A percentile compares a stretch with the other conserved stretches of the same genome.
These are phyloP conservation scores for Epinephelus malabaricus DNA, from an alignment of 2,797 vertebrate species.

Conservation along the genomic window DNA sequence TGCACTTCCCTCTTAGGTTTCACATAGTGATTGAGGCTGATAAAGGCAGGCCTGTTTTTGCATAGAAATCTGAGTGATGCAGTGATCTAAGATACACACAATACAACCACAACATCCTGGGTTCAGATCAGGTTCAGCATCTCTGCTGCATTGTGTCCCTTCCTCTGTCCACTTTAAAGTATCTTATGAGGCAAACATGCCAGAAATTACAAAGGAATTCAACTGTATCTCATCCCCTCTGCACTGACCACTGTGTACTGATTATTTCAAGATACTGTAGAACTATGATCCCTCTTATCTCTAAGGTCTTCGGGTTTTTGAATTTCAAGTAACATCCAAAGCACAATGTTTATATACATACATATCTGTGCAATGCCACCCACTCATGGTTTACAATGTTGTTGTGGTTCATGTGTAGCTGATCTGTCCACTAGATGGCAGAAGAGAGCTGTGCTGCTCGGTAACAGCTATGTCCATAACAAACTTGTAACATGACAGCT, in stretches of 20 bases:
- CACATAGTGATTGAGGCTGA: background rate
- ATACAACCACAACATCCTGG: conserved; percentile 26
- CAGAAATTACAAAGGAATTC: background rate
- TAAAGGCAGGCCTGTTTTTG: background rate
- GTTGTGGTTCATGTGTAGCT: background rate
- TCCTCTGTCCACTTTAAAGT: conserved; percentile 6
- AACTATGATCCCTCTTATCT: background rate
- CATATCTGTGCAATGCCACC: background rate
- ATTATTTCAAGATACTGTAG: background rate
- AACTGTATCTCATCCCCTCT: background rate
- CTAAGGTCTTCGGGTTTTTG: background rate
- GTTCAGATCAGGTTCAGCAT: background rate
- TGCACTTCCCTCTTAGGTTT: background rate
- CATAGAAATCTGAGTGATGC: background rate
- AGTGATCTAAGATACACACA: conserved; percentile 9
- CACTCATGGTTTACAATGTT: background rate
- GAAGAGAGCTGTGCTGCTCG: conserved; percentile 63
- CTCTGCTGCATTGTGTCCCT: background rate
- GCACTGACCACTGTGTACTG: background rate
- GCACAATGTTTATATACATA: background rate
- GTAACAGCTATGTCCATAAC: background rate
- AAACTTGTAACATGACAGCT: conserved; percentile 19
- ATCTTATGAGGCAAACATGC: background rate
- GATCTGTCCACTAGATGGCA: conserved; percentile 80
- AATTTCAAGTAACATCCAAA: background rate